Conservation (phyloP, 1,140 invertebrate species). For the Sycophaga agraensis region DNA sequence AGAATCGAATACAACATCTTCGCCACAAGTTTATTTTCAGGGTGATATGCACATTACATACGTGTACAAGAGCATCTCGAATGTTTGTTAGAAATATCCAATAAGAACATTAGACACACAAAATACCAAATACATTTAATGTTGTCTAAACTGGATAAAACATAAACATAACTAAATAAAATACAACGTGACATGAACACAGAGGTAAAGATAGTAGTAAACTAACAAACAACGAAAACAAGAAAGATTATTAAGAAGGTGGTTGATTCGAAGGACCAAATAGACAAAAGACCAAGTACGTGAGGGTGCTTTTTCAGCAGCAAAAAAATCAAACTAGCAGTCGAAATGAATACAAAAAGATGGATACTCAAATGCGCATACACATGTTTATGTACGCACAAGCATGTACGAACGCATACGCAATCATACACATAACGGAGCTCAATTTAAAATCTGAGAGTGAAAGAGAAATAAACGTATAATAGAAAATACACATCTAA, state of each 20-base stretch:
- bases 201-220: background rate
- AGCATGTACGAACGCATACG: no score
- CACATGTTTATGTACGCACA: no score
- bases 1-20: no score
- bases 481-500: background rate
- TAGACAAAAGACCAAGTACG: background rate
- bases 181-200: background rate
- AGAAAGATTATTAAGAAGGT: background rate
- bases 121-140: background rate
- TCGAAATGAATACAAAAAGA: background rate
- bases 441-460: background rate
- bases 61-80: background rate
- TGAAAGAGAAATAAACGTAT: background rate
- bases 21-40: no score
- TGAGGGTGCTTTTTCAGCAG: background rate
- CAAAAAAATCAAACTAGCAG: conserved; percentile 2
- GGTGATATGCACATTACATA: no score
- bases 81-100: background rate
- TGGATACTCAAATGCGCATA: no score
- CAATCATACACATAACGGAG: background rate
- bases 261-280: background rate
- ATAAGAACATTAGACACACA: background rate
- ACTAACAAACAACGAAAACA: background rate
- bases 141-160: background rate
- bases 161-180: background rate